Conservation (phyloP, 2,888 invertebrate species). For the Polymixis lichenea region DNA sequence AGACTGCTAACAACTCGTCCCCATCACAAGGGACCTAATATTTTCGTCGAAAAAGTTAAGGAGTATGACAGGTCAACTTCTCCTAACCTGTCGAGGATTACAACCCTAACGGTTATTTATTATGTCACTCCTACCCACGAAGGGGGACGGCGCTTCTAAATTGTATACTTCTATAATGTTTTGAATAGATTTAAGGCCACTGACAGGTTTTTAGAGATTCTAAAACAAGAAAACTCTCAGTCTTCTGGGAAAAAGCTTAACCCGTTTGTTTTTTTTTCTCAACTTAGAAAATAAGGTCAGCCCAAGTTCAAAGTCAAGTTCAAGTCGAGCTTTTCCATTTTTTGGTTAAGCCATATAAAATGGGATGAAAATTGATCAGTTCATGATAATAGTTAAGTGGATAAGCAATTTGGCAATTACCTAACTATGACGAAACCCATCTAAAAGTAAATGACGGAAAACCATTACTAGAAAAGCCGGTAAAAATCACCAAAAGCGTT, state of each 20-base stretch:
- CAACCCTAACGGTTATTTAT: conserved; percentile 49
- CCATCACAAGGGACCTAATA: conserved; percentile 34
- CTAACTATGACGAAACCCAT: background rate
- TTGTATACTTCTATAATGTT: conserved; percentile 2
- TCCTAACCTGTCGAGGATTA: conserved; percentile 45
- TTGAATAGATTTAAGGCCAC: background rate
- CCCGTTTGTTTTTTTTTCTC: background rate
- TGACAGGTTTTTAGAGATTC: background rate
- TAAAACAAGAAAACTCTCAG: no score
- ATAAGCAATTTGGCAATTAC: background rate
- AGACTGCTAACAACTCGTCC: background rate
- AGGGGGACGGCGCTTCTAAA: conserved; percentile 12
- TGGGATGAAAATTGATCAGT: background rate
- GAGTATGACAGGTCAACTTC: conserved; percentile 54
- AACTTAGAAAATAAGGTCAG: background rate
- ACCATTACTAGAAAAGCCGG: background rate
- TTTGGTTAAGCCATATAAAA: background rate
- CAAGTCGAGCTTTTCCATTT: background rate
- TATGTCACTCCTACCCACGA: conserved; percentile 12
- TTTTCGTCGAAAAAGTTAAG: conserved; percentile 43
- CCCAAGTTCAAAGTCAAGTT: background rate
- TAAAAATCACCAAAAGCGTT: background rate
- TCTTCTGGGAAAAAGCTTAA: background rate
- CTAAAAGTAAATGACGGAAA: background rate
- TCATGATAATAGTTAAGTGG: background rate